phyloP scores from a whole-genome alignment of 2,888 invertebrate genomes.

The Oscheius myriophilus region DNA sequence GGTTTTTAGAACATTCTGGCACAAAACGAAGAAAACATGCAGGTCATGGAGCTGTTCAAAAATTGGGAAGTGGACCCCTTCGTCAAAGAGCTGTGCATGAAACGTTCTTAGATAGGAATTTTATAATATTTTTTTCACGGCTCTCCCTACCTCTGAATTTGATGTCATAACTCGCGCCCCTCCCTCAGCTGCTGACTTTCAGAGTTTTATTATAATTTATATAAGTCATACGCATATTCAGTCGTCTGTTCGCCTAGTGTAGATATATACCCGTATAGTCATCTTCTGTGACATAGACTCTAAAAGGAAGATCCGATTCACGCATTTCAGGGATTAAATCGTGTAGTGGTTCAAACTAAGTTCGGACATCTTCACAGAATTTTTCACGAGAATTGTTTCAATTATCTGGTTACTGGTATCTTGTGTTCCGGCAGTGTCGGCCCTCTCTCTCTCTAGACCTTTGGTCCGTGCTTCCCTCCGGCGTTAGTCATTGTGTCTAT shows the following conservation, averaged over 20 bases:
- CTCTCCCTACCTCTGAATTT: conserved; percentile 23
- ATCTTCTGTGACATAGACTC: too few relatives aligned
- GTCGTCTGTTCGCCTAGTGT: too few relatives aligned
- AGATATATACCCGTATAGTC: too few relatives aligned
- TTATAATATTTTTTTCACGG: conserved; percentile 15
- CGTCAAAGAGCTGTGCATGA: conserved; percentile 58
- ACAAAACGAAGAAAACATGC: conserved; percentile 70
- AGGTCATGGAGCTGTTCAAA: conserved; percentile 68
- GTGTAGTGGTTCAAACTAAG: conserved; percentile 2
- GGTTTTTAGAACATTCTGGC: conserved; percentile 67
- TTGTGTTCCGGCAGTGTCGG: conserved; percentile 26
- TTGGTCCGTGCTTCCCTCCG: conserved; percentile 4
- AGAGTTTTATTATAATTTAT: conserved; percentile 4
- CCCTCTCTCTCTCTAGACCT: conserved; percentile 6
- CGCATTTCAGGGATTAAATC: conserved; percentile 26
- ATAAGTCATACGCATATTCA: too few relatives aligned
- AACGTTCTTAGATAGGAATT: conserved; percentile 25
- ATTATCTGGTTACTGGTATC: conserved; percentile 29
- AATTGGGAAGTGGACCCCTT: conserved; percentile 64
- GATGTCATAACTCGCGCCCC: conserved; percentile 40
- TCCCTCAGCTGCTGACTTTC: conserved; percentile 24
- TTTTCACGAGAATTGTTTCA: conserved; percentile 14
- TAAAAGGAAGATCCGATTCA: too few relatives aligned
- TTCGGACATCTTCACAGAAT: too few relatives aligned
- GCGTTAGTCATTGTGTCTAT: conserved; percentile 28